Evolutionary conservation across 2,113 vertebrate species (phyloP).

Genomic region (Scartelaos histophorus): DNA sequence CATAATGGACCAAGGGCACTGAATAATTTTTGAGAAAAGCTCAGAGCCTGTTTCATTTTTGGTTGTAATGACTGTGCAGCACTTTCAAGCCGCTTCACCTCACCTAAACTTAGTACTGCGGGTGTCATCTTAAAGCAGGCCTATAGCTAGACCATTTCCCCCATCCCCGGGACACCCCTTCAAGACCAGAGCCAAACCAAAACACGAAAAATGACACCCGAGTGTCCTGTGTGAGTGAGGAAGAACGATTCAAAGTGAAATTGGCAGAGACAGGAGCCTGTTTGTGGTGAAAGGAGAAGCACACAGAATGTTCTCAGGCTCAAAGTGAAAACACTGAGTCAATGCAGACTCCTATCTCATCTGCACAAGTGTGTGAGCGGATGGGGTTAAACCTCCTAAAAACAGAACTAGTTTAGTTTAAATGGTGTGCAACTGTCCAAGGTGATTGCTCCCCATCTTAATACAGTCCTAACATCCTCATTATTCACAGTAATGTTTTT

Average conservation of each 20-base stretch:
- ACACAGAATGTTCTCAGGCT: constrained; percentile 9
- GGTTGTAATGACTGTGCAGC: constrained; percentile 31
- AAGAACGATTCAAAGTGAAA: constrained; percentile 15
- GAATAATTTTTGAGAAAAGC: constrained; percentile 16
- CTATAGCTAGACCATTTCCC: too few species aligned
- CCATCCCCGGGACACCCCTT: constrained; percentile 1
- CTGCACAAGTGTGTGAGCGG: background rate
- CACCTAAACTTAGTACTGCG: background rate
- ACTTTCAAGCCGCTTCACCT: constrained; percentile 37
- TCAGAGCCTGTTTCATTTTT: constrained; percentile 52
- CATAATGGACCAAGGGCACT: background rate
- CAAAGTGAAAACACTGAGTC: background rate
- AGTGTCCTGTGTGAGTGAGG: background rate
- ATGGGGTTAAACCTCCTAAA: too few species aligned
- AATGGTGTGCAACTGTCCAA: too few species aligned
- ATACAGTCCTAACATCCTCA: too few species aligned
- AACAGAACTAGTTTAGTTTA: too few species aligned
- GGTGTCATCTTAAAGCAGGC: background rate
- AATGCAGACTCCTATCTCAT: background rate
- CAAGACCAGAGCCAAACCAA: constrained; percentile 40
- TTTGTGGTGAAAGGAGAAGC: constrained; percentile 5
- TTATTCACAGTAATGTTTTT: too few species aligned
- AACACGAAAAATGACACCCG: background rate
- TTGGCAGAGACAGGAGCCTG: constrained; percentile 28
- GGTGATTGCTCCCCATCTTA: too few species aligned